Conservation (phyloP, 2,888 invertebrate species). For the Dexiosoma caninum region DNA sequence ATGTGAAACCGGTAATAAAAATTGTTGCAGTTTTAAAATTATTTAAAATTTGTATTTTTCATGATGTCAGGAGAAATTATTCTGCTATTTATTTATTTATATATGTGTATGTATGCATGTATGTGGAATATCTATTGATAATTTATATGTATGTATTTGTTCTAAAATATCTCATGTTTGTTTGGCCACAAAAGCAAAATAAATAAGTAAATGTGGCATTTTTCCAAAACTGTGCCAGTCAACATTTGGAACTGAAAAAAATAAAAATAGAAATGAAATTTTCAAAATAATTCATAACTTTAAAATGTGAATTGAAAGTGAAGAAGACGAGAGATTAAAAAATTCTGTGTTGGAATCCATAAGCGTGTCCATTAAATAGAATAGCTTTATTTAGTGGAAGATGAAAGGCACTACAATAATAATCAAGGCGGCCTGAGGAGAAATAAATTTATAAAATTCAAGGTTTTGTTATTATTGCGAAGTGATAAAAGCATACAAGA, state of each 20-base stretch:
- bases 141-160: neutral
- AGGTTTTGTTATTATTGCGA: no score
- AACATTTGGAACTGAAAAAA: neutral
- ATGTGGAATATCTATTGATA: neutral
- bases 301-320: neutral
- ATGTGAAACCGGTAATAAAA: neutral
- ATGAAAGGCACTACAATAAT: no score
- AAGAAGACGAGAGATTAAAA: neutral
- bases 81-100: no score
- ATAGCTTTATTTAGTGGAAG: no score
- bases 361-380: no score
- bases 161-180: neutral
- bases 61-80: neutral
- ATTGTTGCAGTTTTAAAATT: neutral
- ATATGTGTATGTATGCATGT: neutral
- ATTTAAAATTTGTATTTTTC: neutral
- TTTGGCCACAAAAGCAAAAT: neutral
- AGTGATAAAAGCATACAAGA: no score
- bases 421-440: no score
- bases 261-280: neutral
- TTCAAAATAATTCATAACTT: neutral
- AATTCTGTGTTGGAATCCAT: no score
- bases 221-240: slow-evolving; percentile 6
- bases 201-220: slow-evolving; percentile 12
- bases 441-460: no score